Evolutionary conservation across 2,113 vertebrate species (phyloP).

Genomic region (Hemiscyllium ocellatum): DNA sequence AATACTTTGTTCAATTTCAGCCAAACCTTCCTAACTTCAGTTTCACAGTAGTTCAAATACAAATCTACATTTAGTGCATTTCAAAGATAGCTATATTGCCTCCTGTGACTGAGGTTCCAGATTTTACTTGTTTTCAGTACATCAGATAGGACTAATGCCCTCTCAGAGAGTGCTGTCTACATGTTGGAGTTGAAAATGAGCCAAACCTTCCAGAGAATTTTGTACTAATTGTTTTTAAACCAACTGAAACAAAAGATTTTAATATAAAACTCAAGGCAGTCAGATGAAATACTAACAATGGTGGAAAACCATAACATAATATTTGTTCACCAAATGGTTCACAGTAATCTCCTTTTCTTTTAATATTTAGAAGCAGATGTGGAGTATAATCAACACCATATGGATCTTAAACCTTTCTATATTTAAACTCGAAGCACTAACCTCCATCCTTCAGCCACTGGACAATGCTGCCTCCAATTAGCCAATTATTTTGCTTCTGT

Average conservation of each 20-base stretch:
- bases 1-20: background rate
- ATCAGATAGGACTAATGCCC: background rate
- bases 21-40: background rate
- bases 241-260: background rate
- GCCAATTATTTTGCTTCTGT: constrained; percentile 24
- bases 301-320: constrained; percentile 33
- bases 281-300: background rate
- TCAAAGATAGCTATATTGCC: background rate
- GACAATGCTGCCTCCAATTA: constrained; percentile 28
- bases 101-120: background rate
- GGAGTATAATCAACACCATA: constrained; percentile 28
- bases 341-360: constrained; percentile 40
- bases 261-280: background rate
- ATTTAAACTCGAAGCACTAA: background rate
- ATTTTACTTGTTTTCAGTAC: background rate
- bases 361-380: background rate
- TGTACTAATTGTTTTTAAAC: background rate
- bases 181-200: background rate
- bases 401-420: constrained; percentile 13
- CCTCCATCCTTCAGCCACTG: background rate
- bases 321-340: constrained; percentile 41
- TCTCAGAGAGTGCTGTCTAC: background rate
- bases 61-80: background rate
- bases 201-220: background rate
- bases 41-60: background rate